phyloP scores from a whole-genome alignment of 1,140 invertebrate species.

The Neodiprion lecontei region DNA sequence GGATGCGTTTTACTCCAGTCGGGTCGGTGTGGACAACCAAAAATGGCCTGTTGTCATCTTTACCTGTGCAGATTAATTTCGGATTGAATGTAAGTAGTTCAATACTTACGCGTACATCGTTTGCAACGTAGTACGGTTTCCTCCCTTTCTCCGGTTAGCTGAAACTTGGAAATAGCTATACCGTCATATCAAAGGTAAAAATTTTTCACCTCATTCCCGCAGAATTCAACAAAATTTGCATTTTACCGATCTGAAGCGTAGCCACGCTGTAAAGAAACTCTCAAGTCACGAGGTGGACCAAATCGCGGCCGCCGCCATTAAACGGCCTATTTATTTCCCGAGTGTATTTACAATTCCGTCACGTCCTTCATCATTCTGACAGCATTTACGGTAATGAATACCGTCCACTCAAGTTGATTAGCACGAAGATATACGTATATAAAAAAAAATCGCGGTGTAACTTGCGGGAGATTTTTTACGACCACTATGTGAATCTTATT shows the following conservation, averaged over 20 bases:
- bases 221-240: neutral
- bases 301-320: neutral
- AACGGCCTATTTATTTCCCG: too few relatives aligned
- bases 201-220: neutral
- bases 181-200: neutral
- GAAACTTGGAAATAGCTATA: neutral
- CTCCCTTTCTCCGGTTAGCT: constrained; percentile 31
- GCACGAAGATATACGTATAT: too few relatives aligned
- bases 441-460: too few relatives aligned
- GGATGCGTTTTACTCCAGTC: constrained; percentile 69
- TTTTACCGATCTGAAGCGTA: neutral
- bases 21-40: constrained; percentile 83
- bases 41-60: constrained; percentile 76
- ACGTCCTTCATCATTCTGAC: too few relatives aligned
- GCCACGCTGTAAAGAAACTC: neutral
- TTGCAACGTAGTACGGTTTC: neutral
- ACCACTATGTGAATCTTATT: too few relatives aligned
- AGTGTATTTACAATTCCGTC: too few relatives aligned
- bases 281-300: neutral
- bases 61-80: constrained; percentile 34
- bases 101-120: constrained; percentile 7
- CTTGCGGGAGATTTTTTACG: too few relatives aligned
- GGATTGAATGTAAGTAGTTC: neutral
- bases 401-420: too few relatives aligned
- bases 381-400: too few relatives aligned